A percentile compares a stretch with the other conserved stretches of the same genome.
Conservation (phyloP, 1,140 invertebrate species). For the Atopsyche davidsoni region DNA sequence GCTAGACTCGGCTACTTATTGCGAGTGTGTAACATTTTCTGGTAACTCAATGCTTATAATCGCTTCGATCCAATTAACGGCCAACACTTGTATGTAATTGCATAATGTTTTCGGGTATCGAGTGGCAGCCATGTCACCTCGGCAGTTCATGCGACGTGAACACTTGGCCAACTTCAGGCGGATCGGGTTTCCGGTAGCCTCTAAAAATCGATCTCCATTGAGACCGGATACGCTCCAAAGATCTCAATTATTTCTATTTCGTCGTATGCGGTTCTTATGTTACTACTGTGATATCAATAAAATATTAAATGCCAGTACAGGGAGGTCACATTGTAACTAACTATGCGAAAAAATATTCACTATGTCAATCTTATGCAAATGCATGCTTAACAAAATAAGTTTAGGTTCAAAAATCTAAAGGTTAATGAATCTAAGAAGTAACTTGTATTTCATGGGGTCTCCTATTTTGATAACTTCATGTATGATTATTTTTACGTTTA, state of each 20-base stretch:
- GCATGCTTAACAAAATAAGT: too few species aligned
- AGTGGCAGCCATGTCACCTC: slow-evolving; percentile 5
- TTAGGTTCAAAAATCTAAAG: background rate
- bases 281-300: too few species aligned
- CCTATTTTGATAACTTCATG: background rate
- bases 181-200: background rate
- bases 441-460: background rate
- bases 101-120: slow-evolving; percentile 14
- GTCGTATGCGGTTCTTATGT: too few species aligned
- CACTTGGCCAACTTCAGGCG: background rate
- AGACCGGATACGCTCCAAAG: background rate
- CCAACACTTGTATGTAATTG: slow-evolving; percentile 5
- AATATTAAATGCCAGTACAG: background rate
- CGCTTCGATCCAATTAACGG: slow-evolving; percentile 21
- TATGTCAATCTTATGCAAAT: too few species aligned
- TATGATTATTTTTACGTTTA: background rate
- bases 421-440: background rate
- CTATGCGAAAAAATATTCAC: too few species aligned
- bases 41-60: slow-evolving; percentile 13
- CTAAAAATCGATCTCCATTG: background rate
- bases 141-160: slow-evolving; percentile 3
- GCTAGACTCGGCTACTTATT: background rate
- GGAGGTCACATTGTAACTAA: background rate
- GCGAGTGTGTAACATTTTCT: background rate
- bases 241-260: background rate